Percentiles rank a stretch among this genome's conserved stretches.
Conservation (phyloP, 2,888 invertebrate species). For the Cyclophora punctaria region DNA sequence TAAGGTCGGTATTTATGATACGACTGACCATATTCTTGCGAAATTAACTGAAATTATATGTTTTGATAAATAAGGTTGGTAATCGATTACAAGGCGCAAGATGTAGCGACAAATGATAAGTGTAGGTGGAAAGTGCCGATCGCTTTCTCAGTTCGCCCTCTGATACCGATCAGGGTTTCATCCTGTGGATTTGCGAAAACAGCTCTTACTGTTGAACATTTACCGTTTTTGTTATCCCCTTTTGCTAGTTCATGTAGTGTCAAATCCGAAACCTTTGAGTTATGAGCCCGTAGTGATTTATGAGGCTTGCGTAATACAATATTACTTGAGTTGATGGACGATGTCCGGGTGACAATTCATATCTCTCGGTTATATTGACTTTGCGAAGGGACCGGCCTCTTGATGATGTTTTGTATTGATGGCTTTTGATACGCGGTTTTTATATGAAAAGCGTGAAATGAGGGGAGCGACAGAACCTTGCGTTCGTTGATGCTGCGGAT, state of each 20-base stretch:
- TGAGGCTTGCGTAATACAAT: constrained; percentile 36
- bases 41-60: constrained; percentile 6
- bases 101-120: constrained; percentile 46
- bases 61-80: constrained; percentile 32
- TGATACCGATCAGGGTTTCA: constrained; percentile 59
- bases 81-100: constrained; percentile 22
- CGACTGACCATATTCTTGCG: neutral
- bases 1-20: constrained; percentile 9
- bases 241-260: constrained; percentile 52
- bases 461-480: neutral
- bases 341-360: constrained; percentile 34
- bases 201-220: constrained; percentile 34
- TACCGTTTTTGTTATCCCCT: constrained; percentile 49
- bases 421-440: neutral
- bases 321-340: constrained; percentile 47
- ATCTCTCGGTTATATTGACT: constrained; percentile 36
- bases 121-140: constrained; percentile 51
- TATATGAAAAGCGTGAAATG: constrained; percentile 1
- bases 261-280: constrained; percentile 45
- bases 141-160: constrained; percentile 55
- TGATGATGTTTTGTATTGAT: constrained; percentile 19
- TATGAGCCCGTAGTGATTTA: constrained; percentile 57
- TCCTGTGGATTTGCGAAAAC: constrained; percentile 44
- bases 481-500: too few species aligned
- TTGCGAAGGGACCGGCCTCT: constrained; percentile 17